These are phyloP conservation scores for Hycleus phaleratus DNA, from an alignment of 1,140 invertebrate genomes.

Conservation along the genomic window DNA sequence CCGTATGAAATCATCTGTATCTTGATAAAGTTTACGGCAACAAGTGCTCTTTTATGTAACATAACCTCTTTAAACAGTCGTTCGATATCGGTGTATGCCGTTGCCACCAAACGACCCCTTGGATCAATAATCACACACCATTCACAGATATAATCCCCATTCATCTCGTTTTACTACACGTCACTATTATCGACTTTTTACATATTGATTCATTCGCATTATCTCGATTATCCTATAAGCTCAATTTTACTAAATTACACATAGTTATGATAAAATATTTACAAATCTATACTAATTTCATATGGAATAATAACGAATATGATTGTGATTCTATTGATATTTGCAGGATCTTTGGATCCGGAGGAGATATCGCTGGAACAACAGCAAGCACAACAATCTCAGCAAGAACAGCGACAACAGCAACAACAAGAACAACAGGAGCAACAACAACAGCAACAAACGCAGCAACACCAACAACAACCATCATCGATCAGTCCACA, in stretches of 20 bases:
- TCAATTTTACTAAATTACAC: too few relatives aligned
- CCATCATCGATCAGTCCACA: constrained; percentile 37
- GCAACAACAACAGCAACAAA: too few relatives aligned
- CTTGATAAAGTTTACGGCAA: neutral
- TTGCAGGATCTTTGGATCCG: constrained; percentile 66
- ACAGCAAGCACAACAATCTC: neutral
- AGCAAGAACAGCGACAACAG: constrained; percentile 12
- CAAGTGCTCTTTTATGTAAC: neutral
- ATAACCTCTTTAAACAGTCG: constrained; percentile 7
- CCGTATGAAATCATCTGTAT: too few relatives aligned
- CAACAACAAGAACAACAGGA: constrained; percentile 19
- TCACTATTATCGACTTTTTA: neutral
- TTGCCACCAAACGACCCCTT: neutral
- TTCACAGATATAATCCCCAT: constrained; percentile 7
- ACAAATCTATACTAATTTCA: too few relatives aligned
- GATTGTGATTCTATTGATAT: neutral
- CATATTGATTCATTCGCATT: too few relatives aligned
- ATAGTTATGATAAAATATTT: too few relatives aligned
- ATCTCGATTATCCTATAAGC: too few relatives aligned
- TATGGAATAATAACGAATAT: neutral
- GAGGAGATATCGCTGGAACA: constrained; percentile 66
- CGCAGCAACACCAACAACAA: constrained; percentile 23
- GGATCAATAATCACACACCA: constrained; percentile 18
- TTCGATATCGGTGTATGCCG: constrained; percentile 8
- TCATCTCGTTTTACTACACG: constrained; percentile 10